A percentile compares a stretch with the other conserved stretches of the same genome.
Conservation (phyloP, 2,797 vertebrate genomes). For the Parauchenoglanis punctatus region DNA sequence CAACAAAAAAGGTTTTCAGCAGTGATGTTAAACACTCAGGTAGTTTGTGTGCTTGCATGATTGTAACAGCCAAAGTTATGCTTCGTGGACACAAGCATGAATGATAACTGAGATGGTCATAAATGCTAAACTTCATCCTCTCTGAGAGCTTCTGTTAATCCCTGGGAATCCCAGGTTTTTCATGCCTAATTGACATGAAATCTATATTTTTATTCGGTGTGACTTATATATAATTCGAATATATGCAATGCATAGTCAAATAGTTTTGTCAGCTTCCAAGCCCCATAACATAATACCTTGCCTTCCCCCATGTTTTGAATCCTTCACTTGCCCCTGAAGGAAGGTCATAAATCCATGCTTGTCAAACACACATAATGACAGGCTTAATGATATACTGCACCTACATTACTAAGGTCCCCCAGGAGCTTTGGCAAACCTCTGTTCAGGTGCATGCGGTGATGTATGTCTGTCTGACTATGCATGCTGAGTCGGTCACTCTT, state of each 20-base stretch:
- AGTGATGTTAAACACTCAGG: not conserved
- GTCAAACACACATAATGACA: constrained; percentile 79
- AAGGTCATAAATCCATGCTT: constrained; percentile 75
- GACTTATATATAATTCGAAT: not conserved
- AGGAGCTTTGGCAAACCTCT: constrained; percentile 65
- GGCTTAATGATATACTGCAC: constrained; percentile 76
- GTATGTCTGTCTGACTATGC: constrained; percentile 36
- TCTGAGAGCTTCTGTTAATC: not conserved
- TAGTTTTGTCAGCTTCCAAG: not conserved
- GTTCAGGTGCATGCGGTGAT: constrained; percentile 50
- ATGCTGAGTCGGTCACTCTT: constrained; percentile 27
- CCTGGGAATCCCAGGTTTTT: not conserved
- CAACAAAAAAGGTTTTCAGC: not conserved
- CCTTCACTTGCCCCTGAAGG: constrained; percentile 55
- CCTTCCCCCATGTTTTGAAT: constrained; percentile 54
- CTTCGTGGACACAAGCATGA: not conserved
- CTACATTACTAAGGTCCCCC: constrained; percentile 69
- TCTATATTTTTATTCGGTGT: not conserved
- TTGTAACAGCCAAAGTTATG: not conserved
- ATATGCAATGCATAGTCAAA: not conserved
- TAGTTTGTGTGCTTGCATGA: not conserved
- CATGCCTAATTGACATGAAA: not conserved
- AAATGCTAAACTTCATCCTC: not conserved
- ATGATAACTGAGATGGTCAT: not conserved
- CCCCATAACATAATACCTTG: not conserved